Base-by-base conservation (phyloP, 2,797 vertebrate genomes). In the Menidia menidia region DNA sequence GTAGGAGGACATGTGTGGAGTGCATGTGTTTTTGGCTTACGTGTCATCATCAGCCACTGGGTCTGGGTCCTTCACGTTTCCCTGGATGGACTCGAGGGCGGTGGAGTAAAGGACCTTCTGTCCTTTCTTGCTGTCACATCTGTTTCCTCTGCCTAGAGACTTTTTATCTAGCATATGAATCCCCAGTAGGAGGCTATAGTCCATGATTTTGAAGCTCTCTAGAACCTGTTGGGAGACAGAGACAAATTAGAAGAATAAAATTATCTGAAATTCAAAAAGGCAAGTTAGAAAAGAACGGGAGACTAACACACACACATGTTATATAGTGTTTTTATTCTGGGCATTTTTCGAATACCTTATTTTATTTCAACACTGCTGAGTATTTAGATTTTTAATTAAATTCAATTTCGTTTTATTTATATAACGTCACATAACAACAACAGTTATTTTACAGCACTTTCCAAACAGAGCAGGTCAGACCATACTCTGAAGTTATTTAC, bases 181-280 rank as follows among this genome's bases (percentile, higher is more conserved):
- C 16, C 94, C 94, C 77, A 94, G 78, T 64, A 94, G 90, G 48
- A 98, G 94, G 77, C 97, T 98, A 86, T 98, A 98, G 91, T 98
- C 97, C 97, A 99, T 98, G 88, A 99, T 99, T 91, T 98, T 98
- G 85, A 98, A 98, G 81, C 97, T 99, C 92, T 98, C 97, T 61
- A 98, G 89, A 14, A 99, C 97, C 97, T 99, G 80, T 12, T 1
- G 7, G 45, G 19, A 18, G 6, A 63, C 33, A 73, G 1, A 68
- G 51, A 54, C 9, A 5, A 8, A 35, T 59, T 8, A 7, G 31
- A 2, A 75, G n/a, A 39, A 39, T 3, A 6, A 9, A 39, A 39
- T 39, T 5, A 39, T 6, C 35, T 39, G 35, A 9, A 39, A 39
- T 9, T 39, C 5, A 39, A 39, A 39, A 39, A 9, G 35, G 5